These are phyloP conservation scores for Ectemnius continuus DNA, from an alignment of 2,888 invertebrate genomes.

Conservation along the genomic window DNA sequence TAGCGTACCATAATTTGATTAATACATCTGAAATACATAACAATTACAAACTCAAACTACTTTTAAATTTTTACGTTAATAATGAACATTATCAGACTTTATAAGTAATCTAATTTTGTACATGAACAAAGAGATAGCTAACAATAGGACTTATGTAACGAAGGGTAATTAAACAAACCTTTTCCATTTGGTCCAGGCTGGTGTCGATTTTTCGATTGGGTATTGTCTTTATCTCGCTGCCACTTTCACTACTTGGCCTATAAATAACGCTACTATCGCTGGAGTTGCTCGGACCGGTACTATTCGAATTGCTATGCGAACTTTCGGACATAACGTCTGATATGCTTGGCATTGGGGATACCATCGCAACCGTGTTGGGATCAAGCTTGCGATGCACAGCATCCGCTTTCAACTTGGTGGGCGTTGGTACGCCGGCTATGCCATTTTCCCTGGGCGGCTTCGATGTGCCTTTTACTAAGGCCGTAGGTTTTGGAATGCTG, in stretches of 20 bases:
- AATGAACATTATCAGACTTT: too few relatives aligned
- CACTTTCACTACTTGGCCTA: conserved; percentile 86
- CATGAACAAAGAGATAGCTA: background rate
- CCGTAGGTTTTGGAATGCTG: conserved; percentile 94
- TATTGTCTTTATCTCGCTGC: conserved; percentile 81
- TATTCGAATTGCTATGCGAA: conserved; percentile 80
- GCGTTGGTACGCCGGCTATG: conserved; percentile 78
- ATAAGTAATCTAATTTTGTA: too few relatives aligned
- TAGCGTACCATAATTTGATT: too few relatives aligned
- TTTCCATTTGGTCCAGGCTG: conserved; percentile 76
- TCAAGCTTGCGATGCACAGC: conserved; percentile 71
- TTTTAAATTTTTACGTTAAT: too few relatives aligned
- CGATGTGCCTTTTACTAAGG: conserved; percentile 93
- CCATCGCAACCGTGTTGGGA: conserved; percentile 79
- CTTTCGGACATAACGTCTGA: conserved; percentile 84
- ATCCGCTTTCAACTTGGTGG: conserved; percentile 78
- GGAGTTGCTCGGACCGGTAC: conserved; percentile 85
- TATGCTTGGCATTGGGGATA: conserved; percentile 87
- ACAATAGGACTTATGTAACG: too few relatives aligned
- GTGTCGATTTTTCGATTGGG: conserved; percentile 81
- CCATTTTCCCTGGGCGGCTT: conserved; percentile 83
- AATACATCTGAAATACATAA: too few relatives aligned
- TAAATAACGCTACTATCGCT: conserved; percentile 87
- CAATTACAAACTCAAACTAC: too few relatives aligned
- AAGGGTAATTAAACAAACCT: conserved; percentile 72